Base-by-base conservation (phyloP, 2,888 invertebrate species). In the Parochlus steinenii region DNA sequence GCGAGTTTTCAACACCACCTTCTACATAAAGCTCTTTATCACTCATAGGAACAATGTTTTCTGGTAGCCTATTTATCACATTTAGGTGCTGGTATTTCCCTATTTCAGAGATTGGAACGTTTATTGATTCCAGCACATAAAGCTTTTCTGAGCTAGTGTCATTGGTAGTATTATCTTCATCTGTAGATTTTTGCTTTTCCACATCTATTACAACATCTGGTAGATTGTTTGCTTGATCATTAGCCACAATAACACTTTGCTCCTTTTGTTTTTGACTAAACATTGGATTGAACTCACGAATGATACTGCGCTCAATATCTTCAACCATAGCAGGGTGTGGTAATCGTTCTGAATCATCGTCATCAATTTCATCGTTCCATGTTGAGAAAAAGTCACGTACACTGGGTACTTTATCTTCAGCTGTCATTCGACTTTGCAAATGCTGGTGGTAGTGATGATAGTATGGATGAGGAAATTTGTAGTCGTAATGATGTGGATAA, bases 181-280 rank as follows among this genome's bases (percentile, higher is more conserved):
- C 34, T 7, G 12, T 23, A 22, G 15, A 19, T 33, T 43, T 51
- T 1, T 54, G 47, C 39, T 58, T 58, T 34, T 57, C 56, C 41
- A 57, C 56, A 42, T 58, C 58, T 31, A 58, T 57, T 4, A 58
- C 51, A 39, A 58, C 58, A 42, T 58, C 58, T 1, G 59, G 57
- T 39, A 58, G 41, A 41, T 58, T 58, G 8, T 52, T 48, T 26
- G 48, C 47, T 33, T 51, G 52, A 31, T 47, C 48, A 1, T 46
- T 47, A 11, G 49, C 46, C 3, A 46, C 45, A 1, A 47, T 50
- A 12, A 48, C 49, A 7, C 27, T 19, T 46, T 42, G 38, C 43
- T 44, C 31, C 42, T 44, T 18, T 40, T 31, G n/a, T 38, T 28
- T 19, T 19, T 36, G 31, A 16, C 39, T 30, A 32, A 36, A 34